Evolutionary conservation across 2,888 invertebrate species (phyloP), one percentile per base, ranked within the genome.

Genomic region (Theodoxus fluviatilis): DNA sequence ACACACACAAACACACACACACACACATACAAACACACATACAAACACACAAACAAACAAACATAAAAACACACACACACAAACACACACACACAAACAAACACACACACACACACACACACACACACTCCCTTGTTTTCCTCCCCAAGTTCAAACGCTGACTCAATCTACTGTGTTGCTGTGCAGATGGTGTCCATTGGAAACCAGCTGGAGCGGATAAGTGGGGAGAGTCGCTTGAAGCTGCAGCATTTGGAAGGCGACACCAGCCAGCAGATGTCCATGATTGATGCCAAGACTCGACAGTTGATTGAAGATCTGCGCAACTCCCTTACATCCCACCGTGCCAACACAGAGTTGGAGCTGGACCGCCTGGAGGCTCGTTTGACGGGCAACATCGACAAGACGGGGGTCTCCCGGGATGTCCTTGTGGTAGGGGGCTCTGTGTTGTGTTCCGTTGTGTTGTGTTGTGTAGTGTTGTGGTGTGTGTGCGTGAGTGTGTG

Each of bases 321-420:
- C 67, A 79, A 79, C 37, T 77, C 72, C n/a, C 70, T 85, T 35
- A 68, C 73, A 6, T 73, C 77, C 4, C 76, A 76, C 68, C 80
- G 81, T 38, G 68, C 75, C 15, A 75, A 74, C 28, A 76, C 80
- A 25, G 82, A 82, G 25, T 76, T 77, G 0, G 85, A 86, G 67
- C 72, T 83, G 47, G 85, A 86, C 64, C 83, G 84, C 68, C 67
- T 83, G 43, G 86, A 86, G 71, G 76, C 80, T n/a, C 79, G 83
- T 65, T 49, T 86, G 49, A 67, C 77, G 43, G 68, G 74, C 25
- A 72, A 75, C 22, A 72, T 85, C n/a, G 85, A 86, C n/a, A 78
- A 79, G 66, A 74, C 74, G 37, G 79, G 78, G 31, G 78, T 75
- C 22, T 73, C 74, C 33, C 75, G 76, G 25, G 79, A 80, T 59